Conservation (phyloP, 1,140 invertebrate genomes). For the Hypothenemus hampei region DNA sequence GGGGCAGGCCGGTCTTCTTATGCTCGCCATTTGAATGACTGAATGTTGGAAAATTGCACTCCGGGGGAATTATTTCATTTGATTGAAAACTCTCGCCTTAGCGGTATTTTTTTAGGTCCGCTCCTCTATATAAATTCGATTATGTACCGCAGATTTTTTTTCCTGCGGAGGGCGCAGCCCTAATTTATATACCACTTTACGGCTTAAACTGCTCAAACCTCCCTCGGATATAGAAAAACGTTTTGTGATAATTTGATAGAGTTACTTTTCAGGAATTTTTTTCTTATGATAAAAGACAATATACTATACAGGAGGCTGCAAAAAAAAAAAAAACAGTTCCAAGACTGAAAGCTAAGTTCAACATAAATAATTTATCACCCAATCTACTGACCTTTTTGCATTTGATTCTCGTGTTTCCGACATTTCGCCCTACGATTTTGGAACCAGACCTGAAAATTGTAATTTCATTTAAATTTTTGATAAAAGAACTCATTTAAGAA, state of each 20-base stretch:
- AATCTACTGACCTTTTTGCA: constrained; percentile 81
- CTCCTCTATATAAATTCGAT: constrained; percentile 55
- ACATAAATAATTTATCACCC: not conserved
- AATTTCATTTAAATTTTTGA: no score
- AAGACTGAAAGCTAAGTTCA: not conserved
- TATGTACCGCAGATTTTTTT: constrained; percentile 42
- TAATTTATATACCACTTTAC: constrained; percentile 20
- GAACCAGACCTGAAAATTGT: constrained; percentile 90
- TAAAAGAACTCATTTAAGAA: no score
- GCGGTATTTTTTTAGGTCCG: constrained; percentile 41
- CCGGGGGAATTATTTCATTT: constrained; percentile 46
- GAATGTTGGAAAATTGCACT: constrained; percentile 43
- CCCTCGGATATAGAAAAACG: not conserved
- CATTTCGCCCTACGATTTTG: constrained; percentile 94
- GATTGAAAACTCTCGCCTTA: constrained; percentile 45
- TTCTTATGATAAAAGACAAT: no score
- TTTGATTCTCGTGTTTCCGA: constrained; percentile 92
- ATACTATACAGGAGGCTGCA: no score
- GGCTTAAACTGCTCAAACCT: not conserved
- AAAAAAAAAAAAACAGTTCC: no score
- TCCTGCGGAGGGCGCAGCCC: constrained; percentile 6
- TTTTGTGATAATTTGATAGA: not conserved
- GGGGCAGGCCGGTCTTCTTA: constrained; percentile 38
- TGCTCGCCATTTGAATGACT: constrained; percentile 40
- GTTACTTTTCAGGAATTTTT: no score